Evolutionary conservation across 2,113 vertebrate genomes (phyloP).

Genomic region (Alces alces): DNA sequence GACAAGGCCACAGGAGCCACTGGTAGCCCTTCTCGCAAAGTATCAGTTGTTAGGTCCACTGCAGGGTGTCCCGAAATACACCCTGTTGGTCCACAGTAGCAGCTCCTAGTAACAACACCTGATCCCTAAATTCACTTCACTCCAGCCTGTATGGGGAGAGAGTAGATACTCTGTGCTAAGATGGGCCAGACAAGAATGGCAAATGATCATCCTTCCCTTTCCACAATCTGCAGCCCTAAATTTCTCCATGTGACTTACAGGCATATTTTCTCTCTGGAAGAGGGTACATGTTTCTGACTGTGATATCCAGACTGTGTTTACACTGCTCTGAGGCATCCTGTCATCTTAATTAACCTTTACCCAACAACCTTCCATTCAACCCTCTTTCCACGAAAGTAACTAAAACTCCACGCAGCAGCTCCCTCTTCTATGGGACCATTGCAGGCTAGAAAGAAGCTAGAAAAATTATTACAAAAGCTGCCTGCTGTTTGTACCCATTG

Average conservation of each 20-base stretch:
- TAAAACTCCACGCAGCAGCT: rapidly evolving
- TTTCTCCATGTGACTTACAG: neutral
- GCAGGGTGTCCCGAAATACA: neutral
- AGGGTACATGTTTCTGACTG: neutral
- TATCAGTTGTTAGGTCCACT: too few relatives aligned
- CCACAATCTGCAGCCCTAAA: neutral
- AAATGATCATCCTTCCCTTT: neutral
- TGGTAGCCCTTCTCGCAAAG: neutral
- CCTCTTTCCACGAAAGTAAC: neutral
- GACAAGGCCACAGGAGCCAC: neutral
- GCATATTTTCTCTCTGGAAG: neutral
- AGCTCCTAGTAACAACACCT: too few relatives aligned
- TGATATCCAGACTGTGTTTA: neutral
- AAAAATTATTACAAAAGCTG: neutral
- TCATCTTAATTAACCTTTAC: neutral
- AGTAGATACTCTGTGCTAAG: rapidly evolving
- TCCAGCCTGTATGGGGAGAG: neutral
- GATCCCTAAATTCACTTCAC: neutral
- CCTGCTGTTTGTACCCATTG: neutral
- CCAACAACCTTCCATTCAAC: neutral
- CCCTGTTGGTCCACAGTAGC: too few relatives aligned
- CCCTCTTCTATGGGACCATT: neutral
- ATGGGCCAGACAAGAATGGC: neutral
- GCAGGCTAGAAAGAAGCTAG: neutral
- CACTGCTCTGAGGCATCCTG: neutral